These are phyloP conservation scores for Calameuta pallipes DNA, from an alignment of 2,888 invertebrate species.

Conservation along the genomic window DNA sequence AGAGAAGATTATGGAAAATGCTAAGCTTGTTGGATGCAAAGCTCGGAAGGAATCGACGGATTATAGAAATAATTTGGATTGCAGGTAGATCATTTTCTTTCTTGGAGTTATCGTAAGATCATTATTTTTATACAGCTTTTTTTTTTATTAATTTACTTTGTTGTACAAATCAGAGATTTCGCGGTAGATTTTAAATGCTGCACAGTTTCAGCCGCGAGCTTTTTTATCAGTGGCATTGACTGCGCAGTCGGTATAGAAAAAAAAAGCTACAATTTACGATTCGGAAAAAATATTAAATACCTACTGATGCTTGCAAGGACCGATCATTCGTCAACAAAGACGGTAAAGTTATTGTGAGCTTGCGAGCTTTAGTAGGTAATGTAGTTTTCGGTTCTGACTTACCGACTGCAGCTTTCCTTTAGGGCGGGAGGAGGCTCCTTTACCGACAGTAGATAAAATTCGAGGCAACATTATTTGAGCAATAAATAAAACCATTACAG, in stretches of 20 bases:
- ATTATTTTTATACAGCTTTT: background rate
- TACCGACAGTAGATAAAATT: background rate
- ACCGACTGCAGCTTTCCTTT: background rate
- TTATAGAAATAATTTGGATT: constrained; percentile 30
- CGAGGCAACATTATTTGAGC: background rate
- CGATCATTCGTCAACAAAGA: background rate
- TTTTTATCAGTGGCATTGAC: background rate
- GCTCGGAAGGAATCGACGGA: constrained; percentile 14
- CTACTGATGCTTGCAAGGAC: background rate
- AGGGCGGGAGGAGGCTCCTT: background rate
- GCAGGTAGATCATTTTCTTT: constrained; percentile 27
- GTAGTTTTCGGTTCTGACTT: background rate
- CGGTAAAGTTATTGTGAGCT: background rate
- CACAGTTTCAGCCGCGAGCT: background rate
- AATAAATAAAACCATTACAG: background rate
- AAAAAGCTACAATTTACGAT: background rate
- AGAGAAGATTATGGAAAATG: constrained; percentile 22
- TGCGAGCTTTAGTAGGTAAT: background rate
- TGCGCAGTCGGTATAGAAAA: background rate
- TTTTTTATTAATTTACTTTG: background rate
- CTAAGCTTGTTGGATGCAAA: constrained; percentile 8
- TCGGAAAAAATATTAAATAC: background rate
- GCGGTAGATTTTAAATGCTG: background rate
- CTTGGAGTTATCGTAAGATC: background rate
- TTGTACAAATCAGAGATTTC: background rate